Percentiles rank a stretch among this genome's conserved stretches.
phyloP scores from a whole-genome alignment of 2,797 vertebrate species.

The Clamator glandarius region DNA sequence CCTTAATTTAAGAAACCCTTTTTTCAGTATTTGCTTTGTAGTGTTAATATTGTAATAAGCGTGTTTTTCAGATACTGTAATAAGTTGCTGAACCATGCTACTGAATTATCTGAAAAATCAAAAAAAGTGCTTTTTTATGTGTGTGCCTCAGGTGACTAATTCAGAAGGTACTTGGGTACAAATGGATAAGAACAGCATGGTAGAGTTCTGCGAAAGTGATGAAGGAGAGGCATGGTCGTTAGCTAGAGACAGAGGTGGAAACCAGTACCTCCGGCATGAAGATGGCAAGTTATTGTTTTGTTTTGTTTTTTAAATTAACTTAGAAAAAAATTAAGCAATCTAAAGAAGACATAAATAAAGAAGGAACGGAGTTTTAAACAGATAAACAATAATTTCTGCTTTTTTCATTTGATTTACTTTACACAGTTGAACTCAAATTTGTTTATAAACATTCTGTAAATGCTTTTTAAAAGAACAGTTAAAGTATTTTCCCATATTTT shows the following conservation, averaged over 20 bases:
- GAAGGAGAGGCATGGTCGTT: slow-evolving; percentile 99
- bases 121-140: slow-evolving; percentile 75
- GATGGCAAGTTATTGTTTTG: slow-evolving; percentile 87
- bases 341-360: neutral
- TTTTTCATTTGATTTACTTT: neutral
- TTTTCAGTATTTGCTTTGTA: neutral
- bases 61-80: slow-evolving; percentile 40
- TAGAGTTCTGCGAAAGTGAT: slow-evolving; percentile 99
- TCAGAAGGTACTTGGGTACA: slow-evolving; percentile 98
- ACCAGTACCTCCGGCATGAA: slow-evolving; percentile 96
- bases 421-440: neutral
- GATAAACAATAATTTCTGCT: neutral
- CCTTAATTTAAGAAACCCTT: slow-evolving; percentile 78
- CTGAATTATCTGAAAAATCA: slow-evolving; percentile 54
- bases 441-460: neutral
- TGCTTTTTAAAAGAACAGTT: neutral
- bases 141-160: slow-evolving; percentile 94
- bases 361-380: neutral
- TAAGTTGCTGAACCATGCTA: slow-evolving; percentile 54
- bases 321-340: neutral
- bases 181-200: slow-evolving; percentile 99
- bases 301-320: neutral
- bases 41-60: slow-evolving; percentile 23
- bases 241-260: slow-evolving; percentile 95
- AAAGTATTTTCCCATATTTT: neutral